Evolutionary conservation across 2,888 invertebrate species (phyloP).

Genomic region (Nomada hirtipes): DNA sequence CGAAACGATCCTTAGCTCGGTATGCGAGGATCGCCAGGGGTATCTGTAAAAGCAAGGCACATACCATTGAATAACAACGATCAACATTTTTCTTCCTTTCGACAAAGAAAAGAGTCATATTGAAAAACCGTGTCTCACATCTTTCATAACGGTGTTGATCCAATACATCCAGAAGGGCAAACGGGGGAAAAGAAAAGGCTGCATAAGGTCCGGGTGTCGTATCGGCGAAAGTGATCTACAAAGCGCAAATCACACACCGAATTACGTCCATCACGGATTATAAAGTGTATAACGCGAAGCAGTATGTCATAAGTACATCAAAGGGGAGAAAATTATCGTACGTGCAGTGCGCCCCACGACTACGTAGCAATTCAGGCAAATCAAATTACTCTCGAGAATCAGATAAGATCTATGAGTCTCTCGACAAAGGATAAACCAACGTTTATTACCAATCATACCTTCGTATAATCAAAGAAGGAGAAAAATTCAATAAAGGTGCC

Average conservation of each 20-base stretch:
- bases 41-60: not conserved
- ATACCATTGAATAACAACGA: not conserved
- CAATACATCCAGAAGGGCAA: too few species aligned
- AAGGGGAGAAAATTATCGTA: constrained; percentile 45
- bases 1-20: not conserved
- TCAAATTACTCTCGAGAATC: constrained; percentile 48
- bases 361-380: constrained; percentile 49
- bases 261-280: constrained; percentile 30
- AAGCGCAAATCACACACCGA: constrained; percentile 14
- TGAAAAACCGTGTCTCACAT: not conserved
- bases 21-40: not conserved
- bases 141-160: too few species aligned
- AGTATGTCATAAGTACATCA: constrained; percentile 45
- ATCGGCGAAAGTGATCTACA: constrained; percentile 1
- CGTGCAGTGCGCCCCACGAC: constrained; percentile 15
- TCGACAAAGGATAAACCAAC: constrained; percentile 26
- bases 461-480: not conserved
- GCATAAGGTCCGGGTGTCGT: not conserved
- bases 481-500: not conserved
- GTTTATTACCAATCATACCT: constrained; percentile 29
- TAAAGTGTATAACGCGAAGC: constrained; percentile 49
- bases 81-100: not conserved
- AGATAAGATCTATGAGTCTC: constrained; percentile 51
- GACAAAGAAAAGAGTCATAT: too few species aligned
- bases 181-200: too few species aligned